Base-by-base conservation (phyloP, 2,797 vertebrate genomes). In the Gymnocypris eckloni region DNA sequence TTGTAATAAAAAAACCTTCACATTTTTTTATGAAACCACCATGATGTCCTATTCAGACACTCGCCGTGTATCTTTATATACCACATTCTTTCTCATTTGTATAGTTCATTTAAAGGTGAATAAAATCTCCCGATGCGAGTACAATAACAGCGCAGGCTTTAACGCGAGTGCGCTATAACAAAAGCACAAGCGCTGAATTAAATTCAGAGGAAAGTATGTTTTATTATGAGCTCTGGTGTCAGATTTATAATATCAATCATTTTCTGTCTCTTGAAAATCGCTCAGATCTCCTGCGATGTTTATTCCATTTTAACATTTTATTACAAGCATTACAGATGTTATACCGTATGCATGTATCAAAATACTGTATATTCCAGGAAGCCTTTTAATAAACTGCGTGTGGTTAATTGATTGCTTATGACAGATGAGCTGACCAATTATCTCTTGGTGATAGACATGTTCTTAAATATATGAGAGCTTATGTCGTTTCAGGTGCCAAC, bases 101-200 rank as follows among this genome's bases (percentile, higher is more conserved):
- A 79, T 45, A n/a, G 41, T 56, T 79, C 56, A 25, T 43, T 61
- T 61, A 77, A 77, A 56, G 20, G 33, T 78, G 75, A 78, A 78
- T 78, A 59, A 78, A 78, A 16, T 25, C 52, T 64, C 77, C 56
- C 11, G 56, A 79, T 28, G 54, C 13, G 39, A 79, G 54, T 43
- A 7, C 52, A n/a, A 45, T 45, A 43, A 45, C 77, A 43, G 54
- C 7, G 22, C 52, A 3, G 11, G 11, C 6, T 41, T 56, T 70
- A 28, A 50, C 25, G 4, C 0, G 20, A 25, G 52, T 22, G 20
- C 73, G 15, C 16, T 0, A 0, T 64, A 28, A 64, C 77, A 45
- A 28, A 43, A 79, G 56, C 39, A 45, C 0, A 79, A 45, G 15
- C 1, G 41, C n/a, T 64, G 56, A 45, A 45, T 64, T 64, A 16